Percentiles rank a stretch among this genome's conserved stretches.
Conservation (phyloP, 1,140 invertebrate genomes). For the Pogonus chalceus region DNA sequence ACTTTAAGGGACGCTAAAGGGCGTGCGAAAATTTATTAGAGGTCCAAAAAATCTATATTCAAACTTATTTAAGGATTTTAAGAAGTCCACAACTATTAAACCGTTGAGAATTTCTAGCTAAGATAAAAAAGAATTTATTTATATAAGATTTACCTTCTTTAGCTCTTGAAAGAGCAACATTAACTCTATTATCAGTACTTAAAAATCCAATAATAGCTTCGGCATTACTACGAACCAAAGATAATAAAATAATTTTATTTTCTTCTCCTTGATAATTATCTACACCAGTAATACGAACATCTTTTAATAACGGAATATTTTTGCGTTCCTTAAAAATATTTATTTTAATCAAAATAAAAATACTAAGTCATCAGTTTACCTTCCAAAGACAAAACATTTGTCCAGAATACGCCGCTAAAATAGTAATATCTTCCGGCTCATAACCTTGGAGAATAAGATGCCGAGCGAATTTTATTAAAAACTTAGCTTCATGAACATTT, state of each 20-base stretch:
- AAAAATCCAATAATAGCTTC: constrained; percentile 68
- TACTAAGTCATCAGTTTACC: constrained; percentile 21
- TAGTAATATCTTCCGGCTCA: constrained; percentile 47
- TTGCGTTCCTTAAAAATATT: constrained; percentile 31
- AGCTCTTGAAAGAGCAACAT: constrained; percentile 75
- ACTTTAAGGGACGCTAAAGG: too few relatives aligned
- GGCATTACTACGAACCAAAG: constrained; percentile 66
- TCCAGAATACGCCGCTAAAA: constrained; percentile 55
- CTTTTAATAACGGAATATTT: constrained; percentile 27
- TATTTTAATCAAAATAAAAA: background rate
- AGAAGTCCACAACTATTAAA: background rate
- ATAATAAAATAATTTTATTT: constrained; percentile 72
- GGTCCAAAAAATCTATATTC: too few relatives aligned
- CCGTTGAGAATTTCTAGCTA: background rate
- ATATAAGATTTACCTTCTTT: constrained; percentile 44
- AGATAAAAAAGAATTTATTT: background rate
- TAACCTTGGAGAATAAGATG: constrained; percentile 53
- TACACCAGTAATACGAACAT: constrained; percentile 54
- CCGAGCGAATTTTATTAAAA: constrained; percentile 43
- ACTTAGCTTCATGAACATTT: constrained; percentile 50
- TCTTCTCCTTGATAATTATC: constrained; percentile 85
- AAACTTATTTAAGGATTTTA: too few relatives aligned
- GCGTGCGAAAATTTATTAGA: too few relatives aligned
- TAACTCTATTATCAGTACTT: constrained; percentile 62
- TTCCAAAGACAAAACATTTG: constrained; percentile 45